Evolutionary conservation across 2,888 invertebrate genomes (phyloP).

Genomic region (Pyrgus malvae): DNA sequence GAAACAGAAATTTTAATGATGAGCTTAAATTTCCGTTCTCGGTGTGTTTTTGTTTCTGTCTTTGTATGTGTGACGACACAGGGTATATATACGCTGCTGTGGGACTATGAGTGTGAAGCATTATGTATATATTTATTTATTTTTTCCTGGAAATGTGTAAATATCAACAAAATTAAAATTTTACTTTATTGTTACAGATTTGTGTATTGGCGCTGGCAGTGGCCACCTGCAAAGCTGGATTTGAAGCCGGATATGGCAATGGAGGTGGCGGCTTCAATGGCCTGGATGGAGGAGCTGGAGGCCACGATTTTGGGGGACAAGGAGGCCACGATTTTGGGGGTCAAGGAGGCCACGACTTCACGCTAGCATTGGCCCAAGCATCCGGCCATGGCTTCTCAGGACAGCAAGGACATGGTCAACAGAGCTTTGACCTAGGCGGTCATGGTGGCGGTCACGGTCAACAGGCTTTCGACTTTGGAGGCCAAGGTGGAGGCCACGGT

Average conservation of each 20-base stretch:
- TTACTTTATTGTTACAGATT: constrained; percentile 53
- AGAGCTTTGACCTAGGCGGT: constrained; percentile 14
- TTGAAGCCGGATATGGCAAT: constrained; percentile 38
- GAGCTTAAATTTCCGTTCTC: no score
- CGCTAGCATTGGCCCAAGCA: constrained; percentile 37
- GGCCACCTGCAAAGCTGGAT: constrained; percentile 64
- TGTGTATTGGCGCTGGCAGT: constrained; percentile 68
- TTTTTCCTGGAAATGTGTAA: no score
- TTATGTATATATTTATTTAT: no score
- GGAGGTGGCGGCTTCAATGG: constrained; percentile 26
- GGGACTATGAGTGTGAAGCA: no score
- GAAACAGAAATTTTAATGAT: no score
- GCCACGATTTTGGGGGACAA: constrained; percentile 40
- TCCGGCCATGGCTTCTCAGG: constrained; percentile 41
- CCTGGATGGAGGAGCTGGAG: constrained; percentile 16
- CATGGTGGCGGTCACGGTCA: background rate
- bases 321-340: constrained; percentile 38
- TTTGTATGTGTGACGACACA: no score
- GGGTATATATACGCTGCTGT: no score
- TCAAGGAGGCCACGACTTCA: constrained; percentile 44
- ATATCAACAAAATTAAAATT: no score
- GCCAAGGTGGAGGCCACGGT: constrained; percentile 28
- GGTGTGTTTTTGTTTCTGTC: no score
- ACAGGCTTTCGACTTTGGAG: constrained; percentile 32
- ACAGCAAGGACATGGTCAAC: constrained; percentile 32